Base-by-base conservation (phyloP, 2,888 invertebrate species). In the Pristionchus arcanus region DNA sequence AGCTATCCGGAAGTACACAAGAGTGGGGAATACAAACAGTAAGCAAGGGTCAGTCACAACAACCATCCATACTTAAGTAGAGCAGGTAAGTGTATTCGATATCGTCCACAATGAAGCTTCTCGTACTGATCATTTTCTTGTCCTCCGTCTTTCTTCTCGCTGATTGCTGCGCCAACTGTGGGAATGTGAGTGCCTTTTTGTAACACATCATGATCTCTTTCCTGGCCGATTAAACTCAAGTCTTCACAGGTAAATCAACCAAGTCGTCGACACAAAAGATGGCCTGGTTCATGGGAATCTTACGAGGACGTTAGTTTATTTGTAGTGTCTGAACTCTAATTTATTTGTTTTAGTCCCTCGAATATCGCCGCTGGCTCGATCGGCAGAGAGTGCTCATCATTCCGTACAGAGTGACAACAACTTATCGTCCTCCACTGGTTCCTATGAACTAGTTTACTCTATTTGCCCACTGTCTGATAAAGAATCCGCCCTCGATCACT, bases 381-480 rank as follows among this genome's bases (percentile, higher is more conserved):
- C 63, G 63, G 1, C 63, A 21, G 63, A n/a, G 63, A n/a, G n/a
- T n/a, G 25, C n/a, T 63, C n/a, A n/a, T 63, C 11, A 1, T n/a
- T 63, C 63, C 63, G 11, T 25, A n/a, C 63, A 25, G 19, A 25
- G 59, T 13, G 19, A n/a, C 63, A n/a, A 63, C 63, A n/a, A 63
- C 63, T n/a, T 63, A 63, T 63, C 63, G 63, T 63, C 63, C 63
- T 63, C 63, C n/a, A n/a, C 63, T 63, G n/a, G 63, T 63, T 63
- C 63, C 63, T 7, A 63, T 63, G 63, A 4, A 25, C 63, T 63
- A 63, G 63, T 25, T 25, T 63, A 25, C 7, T 63, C 2, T 63
- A 5, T 25, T 63, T n/a, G 25, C 25, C 21, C 4, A 63, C 21
- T 63, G 63, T n/a, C 11, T n/a, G 63, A 63, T 63, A 63, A 63